Evolutionary conservation across 1,140 invertebrate genomes (phyloP).

Genomic region (Acarapis woodi): DNA sequence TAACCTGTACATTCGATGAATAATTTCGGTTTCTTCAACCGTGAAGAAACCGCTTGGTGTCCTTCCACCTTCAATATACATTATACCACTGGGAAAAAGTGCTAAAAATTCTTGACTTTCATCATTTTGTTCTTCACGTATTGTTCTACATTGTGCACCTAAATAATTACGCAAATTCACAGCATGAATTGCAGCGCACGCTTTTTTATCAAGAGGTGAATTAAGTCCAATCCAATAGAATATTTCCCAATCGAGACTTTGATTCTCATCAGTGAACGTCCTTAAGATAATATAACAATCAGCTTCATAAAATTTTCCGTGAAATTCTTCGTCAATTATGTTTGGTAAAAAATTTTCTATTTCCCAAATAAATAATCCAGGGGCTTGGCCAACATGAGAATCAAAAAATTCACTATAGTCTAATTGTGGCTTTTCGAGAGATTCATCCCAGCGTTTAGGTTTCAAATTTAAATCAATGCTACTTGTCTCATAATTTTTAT

Average conservation of each 20-base stretch:
- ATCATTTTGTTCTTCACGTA: conserved; percentile 80
- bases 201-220: conserved; percentile 82
- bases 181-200: conserved; percentile 94
- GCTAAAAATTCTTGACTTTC: conserved; percentile 84
- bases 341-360: conserved; percentile 97
- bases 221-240: conserved; percentile 97
- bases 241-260: conserved; percentile 68
- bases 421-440: conserved; percentile 71
- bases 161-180: conserved; percentile 88
- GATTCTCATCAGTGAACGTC: conserved; percentile 52
- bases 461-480: conserved; percentile 12
- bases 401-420: conserved; percentile 99
- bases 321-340: conserved; percentile 27
- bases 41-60: conserved; percentile 92
- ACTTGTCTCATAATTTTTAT: conserved; percentile 19
- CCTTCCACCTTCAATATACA: conserved; percentile 82
- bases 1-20: conserved; percentile 54
- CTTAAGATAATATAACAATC: conserved; percentile 96
- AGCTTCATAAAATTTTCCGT: conserved; percentile 90
- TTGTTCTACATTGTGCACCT: conserved; percentile 82
- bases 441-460: conserved; percentile 52
- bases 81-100: conserved; percentile 68
- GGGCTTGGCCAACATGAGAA: conserved; percentile 70
- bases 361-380: conserved; percentile 45
- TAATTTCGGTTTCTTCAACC: conserved; percentile 65